Base-by-base conservation (phyloP, 2,797 vertebrate genomes). In the Sebastes kiyomatsui region DNA sequence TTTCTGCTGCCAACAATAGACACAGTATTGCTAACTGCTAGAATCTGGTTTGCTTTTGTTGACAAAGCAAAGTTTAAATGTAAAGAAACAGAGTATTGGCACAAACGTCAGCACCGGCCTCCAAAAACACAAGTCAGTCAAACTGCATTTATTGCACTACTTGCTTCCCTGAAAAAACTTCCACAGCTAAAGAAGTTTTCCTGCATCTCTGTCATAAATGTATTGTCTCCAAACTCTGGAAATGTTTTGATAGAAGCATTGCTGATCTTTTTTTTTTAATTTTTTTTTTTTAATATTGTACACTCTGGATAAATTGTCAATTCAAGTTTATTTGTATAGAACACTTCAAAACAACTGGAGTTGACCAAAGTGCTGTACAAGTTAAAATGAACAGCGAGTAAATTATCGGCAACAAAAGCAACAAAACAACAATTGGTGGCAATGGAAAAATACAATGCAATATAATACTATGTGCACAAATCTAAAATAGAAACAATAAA, bases 61-160 rank as follows among this genome's bases (percentile, higher is more conserved):
- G 66, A 81, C 66, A 38, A 32, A 22, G 65, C 65, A 80, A 72
- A 75, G 32, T 71, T 74, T 52, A 61, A 71, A 70, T 67, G 14
- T 70, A 69, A 74, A 33, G 61, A 64, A 72, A 73, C 22, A 38
- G 52, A 69, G 59, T 70, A 78, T 76, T 69, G 33, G 35, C 76
- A 76, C 67, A 82, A 72, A 72, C 25, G 12, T 80, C 69, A 49
- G 59, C 9, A 23, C 7, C 25, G 1, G 60, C 22, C 25, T 78
- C 74, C 33, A 71, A 64, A 60, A 67, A 22, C 58, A 55, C 58
- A 66, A 28, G 61, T 64, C 32, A 52, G 28, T 32, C 32, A 32
- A 56, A 59, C 10, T 62, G 56, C 64, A 55, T 67, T 71, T 56
- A 74, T 62, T 77, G 54, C 60, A 54, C 25, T 62, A 6, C 20